Evolutionary conservation across 2,797 vertebrate genomes (phyloP), one percentile per base, ranked within the genome.

Genomic region (Danio kyathit): DNA sequence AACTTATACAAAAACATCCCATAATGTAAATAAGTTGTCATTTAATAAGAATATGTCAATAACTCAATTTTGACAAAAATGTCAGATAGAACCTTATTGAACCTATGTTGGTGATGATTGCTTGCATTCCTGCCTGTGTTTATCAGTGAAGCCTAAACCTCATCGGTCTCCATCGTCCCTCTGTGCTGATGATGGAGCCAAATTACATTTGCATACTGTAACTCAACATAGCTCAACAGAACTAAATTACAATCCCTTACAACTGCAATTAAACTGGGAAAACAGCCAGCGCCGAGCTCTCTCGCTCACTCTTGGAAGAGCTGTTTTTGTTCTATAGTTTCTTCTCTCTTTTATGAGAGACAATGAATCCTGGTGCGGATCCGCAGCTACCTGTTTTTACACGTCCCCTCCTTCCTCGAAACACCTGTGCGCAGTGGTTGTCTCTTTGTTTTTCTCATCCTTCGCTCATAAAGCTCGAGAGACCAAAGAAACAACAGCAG

Each of bases 361-460:
- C 92, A 90, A 69, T 89, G 83, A 86, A 86, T 52, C 81, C 90
- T 88, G 88, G 87, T 71, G 85, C 87, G 87, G 89, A 94, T 92
- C 91, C 74, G 29, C 51, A n/a, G 70, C 64, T 90, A 92, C 93
- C 94, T 94, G 92, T 95, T 95, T 93, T 92, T 94, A 94, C 94
- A 95, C 94, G 94, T 91, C 88, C 89, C 89, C 86, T 87, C 89
- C 88, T 87, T 80, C 63, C 86, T 90, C 9, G 90, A 87, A 91
- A 92, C 92, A 92, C 89, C 91, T 93, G 89, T 90, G 88, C 90
- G 81, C 92, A 91, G 88, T 87, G 92, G 89, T 89, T 89, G 91
- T 29, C 87, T 89, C 91, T 94, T 94, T 89, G 93, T 93, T 93
- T 92, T 88, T 84, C 86, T 92, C 91, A 84, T 81, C 82, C 80